These are phyloP conservation scores for Caenorhabditis inopinata DNA, from an alignment of 1,140 invertebrate genomes.

Conservation along the genomic window DNA sequence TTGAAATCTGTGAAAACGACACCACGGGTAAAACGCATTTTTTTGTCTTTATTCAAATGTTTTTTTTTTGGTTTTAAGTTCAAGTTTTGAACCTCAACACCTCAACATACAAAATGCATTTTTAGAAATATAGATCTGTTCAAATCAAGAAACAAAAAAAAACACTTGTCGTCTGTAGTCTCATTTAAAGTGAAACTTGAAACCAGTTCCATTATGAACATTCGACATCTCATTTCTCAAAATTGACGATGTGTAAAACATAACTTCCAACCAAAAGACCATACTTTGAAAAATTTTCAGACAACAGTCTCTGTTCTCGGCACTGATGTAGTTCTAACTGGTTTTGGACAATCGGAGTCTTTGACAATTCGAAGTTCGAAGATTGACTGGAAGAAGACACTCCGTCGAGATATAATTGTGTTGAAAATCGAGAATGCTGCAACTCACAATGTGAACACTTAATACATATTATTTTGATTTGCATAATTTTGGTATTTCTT, in stretches of 20 bases:
- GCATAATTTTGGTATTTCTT: too few species aligned
- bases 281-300: slow-evolving; percentile 35
- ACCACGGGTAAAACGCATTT: slow-evolving; percentile 12
- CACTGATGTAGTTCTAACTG: slow-evolving; percentile 39
- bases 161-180: too few species aligned
- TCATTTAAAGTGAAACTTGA: too few species aligned
- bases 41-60: too few species aligned
- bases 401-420: slow-evolving; percentile 51
- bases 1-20: slow-evolving; percentile 48
- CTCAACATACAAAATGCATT: too few species aligned
- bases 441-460: neutral
- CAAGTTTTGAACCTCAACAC: too few species aligned
- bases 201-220: neutral
- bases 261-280: neutral
- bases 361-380: slow-evolving; percentile 41
- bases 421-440: slow-evolving; percentile 60
- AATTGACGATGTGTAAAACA: neutral
- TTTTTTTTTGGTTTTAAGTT: too few species aligned
- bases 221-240: neutral
- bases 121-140: too few species aligned
- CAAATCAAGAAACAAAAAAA: too few species aligned
- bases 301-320: slow-evolving; percentile 54
- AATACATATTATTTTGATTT: neutral
- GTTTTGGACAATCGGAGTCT: neutral
- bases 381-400: slow-evolving; percentile 46